Evolutionary conservation across 2,113 vertebrate genomes (phyloP), one percentile per base, ranked within the genome.

Genomic region (Syrmaticus mikado): DNA sequence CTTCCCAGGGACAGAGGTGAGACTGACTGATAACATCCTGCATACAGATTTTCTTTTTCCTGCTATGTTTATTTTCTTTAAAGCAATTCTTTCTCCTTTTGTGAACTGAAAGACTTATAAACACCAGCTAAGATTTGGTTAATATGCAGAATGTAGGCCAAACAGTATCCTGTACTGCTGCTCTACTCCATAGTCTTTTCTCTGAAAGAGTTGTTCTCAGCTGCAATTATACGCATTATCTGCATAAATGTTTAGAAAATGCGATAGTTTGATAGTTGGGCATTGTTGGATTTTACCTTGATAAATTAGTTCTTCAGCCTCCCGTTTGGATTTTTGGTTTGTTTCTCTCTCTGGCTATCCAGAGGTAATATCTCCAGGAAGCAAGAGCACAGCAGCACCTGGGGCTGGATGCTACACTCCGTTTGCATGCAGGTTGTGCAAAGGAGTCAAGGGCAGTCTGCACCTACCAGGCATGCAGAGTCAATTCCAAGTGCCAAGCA

Each of bases 21-120:
- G n/a, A n/a, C n/a, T n/a, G n/a, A n/a, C n/a, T n/a, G n/a, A n/a
- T 87, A 75, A 43, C 40, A 3, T 81, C 76, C 80, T 93, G 93
- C 95, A 96, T 96, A 93, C 88, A 95, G 61, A 96, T 96, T 95
- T 90, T 70, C 80, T 92, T 90, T 30, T 68, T 92, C 60, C 75
- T 89, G 79, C 82, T 83, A 60, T 2, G 8, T 46, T 83, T 85
- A 43, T 80, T 94, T 93, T 72, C 91, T 94, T 96, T 65, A 95
- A 93, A 72, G 87, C 79, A 65, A 85, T 89, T 79, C 20, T n/a
- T 0, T 4, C 19, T 27, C 48, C 55, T 67, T 80, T 57, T 76
- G 76, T 89, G 89, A 65, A 91, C 83, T 87, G 89, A 85, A 76
- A 81, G 91, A 57, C 16, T 83, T 94, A 92, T 30, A 81, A 87